These are phyloP conservation scores for Zaprionus bogoriensis DNA, from an alignment of 2,888 invertebrate genomes.

Conservation along the genomic window DNA sequence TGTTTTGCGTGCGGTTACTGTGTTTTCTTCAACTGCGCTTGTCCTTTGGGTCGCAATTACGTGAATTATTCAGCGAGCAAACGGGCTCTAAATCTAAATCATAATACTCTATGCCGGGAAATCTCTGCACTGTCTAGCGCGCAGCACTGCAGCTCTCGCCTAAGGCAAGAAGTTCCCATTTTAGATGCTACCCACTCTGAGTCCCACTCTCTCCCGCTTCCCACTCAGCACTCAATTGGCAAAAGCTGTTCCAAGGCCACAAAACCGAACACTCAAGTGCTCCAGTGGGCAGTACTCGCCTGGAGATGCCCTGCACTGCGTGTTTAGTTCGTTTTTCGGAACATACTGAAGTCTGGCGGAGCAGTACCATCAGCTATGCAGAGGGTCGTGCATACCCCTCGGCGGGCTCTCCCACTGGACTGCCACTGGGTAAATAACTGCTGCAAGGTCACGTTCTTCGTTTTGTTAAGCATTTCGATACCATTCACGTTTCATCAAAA, in stretches of 20 bases:
- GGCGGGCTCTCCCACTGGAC: constrained; percentile 5
- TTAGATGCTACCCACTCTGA: neutral
- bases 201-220: neutral
- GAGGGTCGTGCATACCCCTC: neutral
- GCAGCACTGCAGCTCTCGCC: constrained; percentile 51
- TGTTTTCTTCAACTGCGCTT: constrained; percentile 27
- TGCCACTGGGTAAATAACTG: constrained; percentile 19
- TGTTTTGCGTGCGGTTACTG: constrained; percentile 15
- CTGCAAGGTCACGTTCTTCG: constrained; percentile 63
- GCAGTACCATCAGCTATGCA: neutral
- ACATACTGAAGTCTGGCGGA: too few species aligned
- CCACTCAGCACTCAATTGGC: neutral
- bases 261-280: neutral
- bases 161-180: constrained; percentile 9
- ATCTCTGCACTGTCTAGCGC: constrained; percentile 30
- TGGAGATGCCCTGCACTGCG: neutral
- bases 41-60: constrained; percentile 57
- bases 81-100: constrained; percentile 37
- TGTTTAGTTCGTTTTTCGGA: too few species aligned
- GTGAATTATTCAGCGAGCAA: constrained; percentile 64
- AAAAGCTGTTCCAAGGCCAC: neutral
- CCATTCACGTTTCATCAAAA: constrained; percentile 74
- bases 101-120: constrained; percentile 30
- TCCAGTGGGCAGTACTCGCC: neutral
- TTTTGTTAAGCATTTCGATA: constrained; percentile 74